Conservation (phyloP, 1,140 invertebrate genomes). For the Planococcus citri region DNA sequence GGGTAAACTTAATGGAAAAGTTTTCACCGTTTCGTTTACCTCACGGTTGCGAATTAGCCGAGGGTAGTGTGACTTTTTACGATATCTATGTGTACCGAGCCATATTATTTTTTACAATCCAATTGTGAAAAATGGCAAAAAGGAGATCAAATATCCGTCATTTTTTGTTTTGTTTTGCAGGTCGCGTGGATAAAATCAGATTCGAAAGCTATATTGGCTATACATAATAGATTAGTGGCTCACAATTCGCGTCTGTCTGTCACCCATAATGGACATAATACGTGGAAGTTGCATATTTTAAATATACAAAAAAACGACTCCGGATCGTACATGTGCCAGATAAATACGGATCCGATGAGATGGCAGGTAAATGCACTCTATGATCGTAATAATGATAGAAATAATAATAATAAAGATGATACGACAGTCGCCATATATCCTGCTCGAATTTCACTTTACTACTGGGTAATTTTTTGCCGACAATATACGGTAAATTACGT, state of each 20-base stretch:
- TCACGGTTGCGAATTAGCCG: not conserved
- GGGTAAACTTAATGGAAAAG: not conserved
- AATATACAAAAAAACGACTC: slow-evolving; percentile 80
- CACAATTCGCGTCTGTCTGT: slow-evolving; percentile 70
- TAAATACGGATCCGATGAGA: slow-evolving; percentile 82
- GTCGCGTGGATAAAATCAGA: slow-evolving; percentile 87
- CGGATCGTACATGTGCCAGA: slow-evolving; percentile 81
- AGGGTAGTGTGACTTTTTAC: not conserved
- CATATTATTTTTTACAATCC: slow-evolving; percentile 14
- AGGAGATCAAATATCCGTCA: not conserved
- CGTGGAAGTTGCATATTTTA: slow-evolving; percentile 76
- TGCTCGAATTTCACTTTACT: not conserved
- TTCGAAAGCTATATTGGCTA: slow-evolving; percentile 74
- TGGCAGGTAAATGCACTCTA: slow-evolving; percentile 52
- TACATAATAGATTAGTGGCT: slow-evolving; percentile 79
- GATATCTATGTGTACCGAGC: not conserved
- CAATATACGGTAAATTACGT: not conserved
- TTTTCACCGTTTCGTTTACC: not conserved
- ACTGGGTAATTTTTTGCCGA: not conserved
- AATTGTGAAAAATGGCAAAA: not conserved
- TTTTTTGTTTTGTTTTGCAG: slow-evolving; percentile 39
- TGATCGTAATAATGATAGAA: too few relatives aligned
- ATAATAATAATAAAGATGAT: too few relatives aligned
- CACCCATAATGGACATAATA: slow-evolving; percentile 80
- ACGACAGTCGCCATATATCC: not conserved